Conservation (phyloP, 2,797 vertebrate species). For the Sebastiscus albofasciatus region DNA sequence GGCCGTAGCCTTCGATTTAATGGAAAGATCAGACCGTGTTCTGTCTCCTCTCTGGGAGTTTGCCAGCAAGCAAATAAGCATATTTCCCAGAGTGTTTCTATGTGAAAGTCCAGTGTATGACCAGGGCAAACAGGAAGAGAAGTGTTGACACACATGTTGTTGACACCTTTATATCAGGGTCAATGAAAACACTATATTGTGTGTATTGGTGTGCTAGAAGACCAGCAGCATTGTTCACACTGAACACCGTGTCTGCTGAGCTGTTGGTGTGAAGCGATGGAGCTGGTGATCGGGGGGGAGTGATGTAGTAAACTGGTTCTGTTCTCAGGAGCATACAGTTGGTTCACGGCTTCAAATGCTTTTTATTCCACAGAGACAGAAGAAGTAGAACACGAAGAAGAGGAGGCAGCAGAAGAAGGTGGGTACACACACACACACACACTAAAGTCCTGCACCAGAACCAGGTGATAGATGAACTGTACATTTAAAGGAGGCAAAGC, state of each 20-base stretch:
- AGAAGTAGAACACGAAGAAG: slow-evolving; percentile 16
- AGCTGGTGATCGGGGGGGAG: too few species aligned
- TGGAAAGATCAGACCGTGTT: background rate
- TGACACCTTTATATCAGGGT: background rate
- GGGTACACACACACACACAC: background rate
- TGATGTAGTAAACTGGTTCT: too few species aligned
- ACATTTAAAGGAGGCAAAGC: background rate
- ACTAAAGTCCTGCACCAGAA: background rate
- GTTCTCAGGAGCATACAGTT: background rate
- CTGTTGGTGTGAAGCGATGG: background rate
- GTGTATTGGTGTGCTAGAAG: background rate
- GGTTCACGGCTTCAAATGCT: background rate
- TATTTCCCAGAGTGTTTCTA: too few species aligned
- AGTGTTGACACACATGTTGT: background rate
- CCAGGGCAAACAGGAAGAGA: background rate
- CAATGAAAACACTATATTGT: background rate
- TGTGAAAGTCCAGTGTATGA: background rate
- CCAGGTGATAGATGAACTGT: background rate
- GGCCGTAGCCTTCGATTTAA: background rate
- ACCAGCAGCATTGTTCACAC: background rate
- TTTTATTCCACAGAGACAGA: slow-evolving; percentile 13
- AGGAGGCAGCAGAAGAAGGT: slow-evolving; percentile 53
- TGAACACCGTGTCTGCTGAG: background rate
- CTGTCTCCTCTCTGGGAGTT: background rate
- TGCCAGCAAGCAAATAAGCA: too few species aligned